Conservation (phyloP, 2,797 vertebrate genomes). For the Macropodus opercularis region DNA sequence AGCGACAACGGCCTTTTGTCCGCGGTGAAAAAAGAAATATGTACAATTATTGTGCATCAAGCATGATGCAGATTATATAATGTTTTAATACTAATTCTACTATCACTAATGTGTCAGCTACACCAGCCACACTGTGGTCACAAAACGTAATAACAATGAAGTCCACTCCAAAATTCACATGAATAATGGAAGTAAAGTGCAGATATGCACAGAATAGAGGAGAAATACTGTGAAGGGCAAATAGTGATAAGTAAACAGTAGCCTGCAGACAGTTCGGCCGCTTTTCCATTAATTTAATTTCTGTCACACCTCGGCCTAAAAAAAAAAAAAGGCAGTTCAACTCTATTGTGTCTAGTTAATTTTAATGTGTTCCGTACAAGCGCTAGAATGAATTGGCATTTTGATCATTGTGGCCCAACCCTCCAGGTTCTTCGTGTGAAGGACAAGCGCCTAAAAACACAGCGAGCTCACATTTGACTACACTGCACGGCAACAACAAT, state of each 20-base stretch:
- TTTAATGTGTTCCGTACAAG: conserved; percentile 66
- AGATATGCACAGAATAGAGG: conserved; percentile 7
- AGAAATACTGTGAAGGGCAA: conserved; percentile 48
- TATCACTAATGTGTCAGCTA: too few species aligned
- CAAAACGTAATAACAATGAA: background rate
- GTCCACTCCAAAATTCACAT: background rate
- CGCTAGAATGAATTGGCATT: conserved; percentile 68
- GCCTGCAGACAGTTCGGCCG: conserved; percentile 35
- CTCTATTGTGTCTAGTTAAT: conserved; percentile 66
- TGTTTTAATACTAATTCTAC: background rate
- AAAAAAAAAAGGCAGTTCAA: conserved; percentile 58
- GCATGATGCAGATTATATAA: background rate
- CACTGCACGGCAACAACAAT: conserved; percentile 4
- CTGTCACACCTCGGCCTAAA: conserved; percentile 8
- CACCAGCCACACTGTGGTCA: too few species aligned
- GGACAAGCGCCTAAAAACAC: conserved; percentile 42
- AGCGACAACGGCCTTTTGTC: background rate
- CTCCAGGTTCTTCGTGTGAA: conserved; percentile 61
- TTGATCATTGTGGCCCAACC: conserved; percentile 66
- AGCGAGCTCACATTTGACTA: conserved; percentile 18
- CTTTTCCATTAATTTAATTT: conserved; percentile 49
- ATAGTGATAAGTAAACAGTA: conserved; percentile 43
- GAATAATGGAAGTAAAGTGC: conserved; percentile 1
- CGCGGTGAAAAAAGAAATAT: too few species aligned
- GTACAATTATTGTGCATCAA: too few species aligned